phyloP scores from a whole-genome alignment of 2,113 vertebrate genomes.

The Haliaeetus leucogaster region DNA sequence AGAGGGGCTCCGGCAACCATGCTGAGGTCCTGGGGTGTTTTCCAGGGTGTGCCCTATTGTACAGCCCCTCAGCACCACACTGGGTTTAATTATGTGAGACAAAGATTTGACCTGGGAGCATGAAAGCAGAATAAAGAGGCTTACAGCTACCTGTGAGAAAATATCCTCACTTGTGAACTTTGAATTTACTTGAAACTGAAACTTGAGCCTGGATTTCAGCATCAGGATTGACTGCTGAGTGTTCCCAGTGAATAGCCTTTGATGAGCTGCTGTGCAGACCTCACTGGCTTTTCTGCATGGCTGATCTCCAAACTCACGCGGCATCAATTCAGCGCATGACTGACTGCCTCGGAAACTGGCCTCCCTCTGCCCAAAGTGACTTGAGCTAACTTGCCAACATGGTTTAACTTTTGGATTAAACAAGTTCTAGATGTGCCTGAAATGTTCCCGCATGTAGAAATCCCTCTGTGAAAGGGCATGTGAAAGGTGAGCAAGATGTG shows the following conservation, averaged over 20 bases:
- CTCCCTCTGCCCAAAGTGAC: background rate
- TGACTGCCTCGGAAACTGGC: background rate
- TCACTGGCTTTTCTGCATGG: background rate
- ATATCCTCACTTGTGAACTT: slow-evolving; percentile 9
- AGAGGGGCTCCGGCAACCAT: background rate
- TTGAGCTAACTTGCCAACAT: slow-evolving; percentile 3
- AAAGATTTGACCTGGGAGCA: background rate
- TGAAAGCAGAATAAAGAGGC: slow-evolving; percentile 5
- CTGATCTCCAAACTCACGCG: background rate
- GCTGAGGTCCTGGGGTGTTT: background rate
- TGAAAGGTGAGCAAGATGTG: slow-evolving; percentile 18
- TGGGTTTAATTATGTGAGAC: background rate
- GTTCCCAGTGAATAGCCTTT: slow-evolving; percentile 9
- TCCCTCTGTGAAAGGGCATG: slow-evolving; percentile 13
- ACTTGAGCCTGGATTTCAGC: slow-evolving; percentile 30
- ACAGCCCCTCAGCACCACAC: background rate
- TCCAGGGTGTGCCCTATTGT: background rate
- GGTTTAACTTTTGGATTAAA: slow-evolving; percentile 46
- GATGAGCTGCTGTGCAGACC: slow-evolving; percentile 6
- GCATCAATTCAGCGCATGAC: background rate
- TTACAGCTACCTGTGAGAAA: slow-evolving; percentile 50
- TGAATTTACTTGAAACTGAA: slow-evolving; percentile 47
- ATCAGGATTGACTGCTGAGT: slow-evolving; percentile 10
- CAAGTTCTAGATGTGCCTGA: slow-evolving; percentile 10
- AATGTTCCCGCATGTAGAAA: background rate